phyloP scores from a whole-genome alignment of 2,888 invertebrate species.

The Sarcophaga rosellei region DNA sequence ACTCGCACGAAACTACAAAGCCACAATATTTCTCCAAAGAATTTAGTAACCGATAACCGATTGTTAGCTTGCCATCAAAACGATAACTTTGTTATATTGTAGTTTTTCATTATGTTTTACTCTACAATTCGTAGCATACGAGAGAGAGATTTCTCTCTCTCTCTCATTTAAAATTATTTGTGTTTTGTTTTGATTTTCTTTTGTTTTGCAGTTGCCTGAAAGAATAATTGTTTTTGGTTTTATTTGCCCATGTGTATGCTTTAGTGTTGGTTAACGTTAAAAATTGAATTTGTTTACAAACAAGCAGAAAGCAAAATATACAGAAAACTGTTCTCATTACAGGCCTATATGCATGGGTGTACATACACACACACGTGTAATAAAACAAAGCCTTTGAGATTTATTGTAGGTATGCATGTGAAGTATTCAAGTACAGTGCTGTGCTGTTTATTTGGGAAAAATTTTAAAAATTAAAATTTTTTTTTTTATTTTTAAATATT shows the following conservation, averaged over 20 bases:
- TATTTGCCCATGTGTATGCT: conserved; percentile 2
- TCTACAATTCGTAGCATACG: not conserved
- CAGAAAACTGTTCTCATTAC: not conserved
- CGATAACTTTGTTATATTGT: conserved; percentile 7
- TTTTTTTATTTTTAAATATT: no score
- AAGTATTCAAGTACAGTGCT: no score
- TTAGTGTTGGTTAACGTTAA: conserved; percentile 43
- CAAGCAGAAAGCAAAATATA: not conserved
- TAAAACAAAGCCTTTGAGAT: no score
- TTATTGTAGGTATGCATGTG: no score
- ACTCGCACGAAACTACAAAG: conserved; percentile 63
- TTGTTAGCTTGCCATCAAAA: conserved; percentile 11
- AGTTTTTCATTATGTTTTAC: conserved; percentile 32
- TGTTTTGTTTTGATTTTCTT: conserved; percentile 34
- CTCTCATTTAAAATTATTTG: not conserved
- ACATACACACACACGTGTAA: not conserved
- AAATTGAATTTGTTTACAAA: not conserved
- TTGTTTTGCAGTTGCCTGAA: not conserved
- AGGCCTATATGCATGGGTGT: not conserved
- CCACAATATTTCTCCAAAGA: conserved; percentile 23
- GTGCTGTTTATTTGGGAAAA: no score
- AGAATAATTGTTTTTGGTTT: conserved; percentile 30
- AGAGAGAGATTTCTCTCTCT: conserved; percentile 9
- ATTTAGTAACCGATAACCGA: conserved; percentile 54
- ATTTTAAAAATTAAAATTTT: no score